Conservation (phyloP, 92 coral and sea anemone species). For the Zoanthus sociatus region DNA sequence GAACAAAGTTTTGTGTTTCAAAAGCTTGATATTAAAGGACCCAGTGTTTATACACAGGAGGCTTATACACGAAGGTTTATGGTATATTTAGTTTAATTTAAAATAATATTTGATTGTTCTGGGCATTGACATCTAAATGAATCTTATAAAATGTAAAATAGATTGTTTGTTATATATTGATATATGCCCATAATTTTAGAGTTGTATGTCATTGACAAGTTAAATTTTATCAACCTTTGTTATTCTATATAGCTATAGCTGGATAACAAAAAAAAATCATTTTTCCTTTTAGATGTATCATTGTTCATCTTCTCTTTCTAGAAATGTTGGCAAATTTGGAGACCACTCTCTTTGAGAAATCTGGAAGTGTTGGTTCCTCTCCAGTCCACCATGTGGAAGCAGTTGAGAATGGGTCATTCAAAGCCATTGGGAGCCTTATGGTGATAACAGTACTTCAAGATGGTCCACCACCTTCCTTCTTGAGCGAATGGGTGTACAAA, state of each 20-base stretch:
- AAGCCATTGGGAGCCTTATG: constrained; percentile 35
- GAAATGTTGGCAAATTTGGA: constrained; percentile 36
- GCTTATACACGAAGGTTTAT: constrained; percentile 28
- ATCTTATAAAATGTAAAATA: constrained; percentile 29
- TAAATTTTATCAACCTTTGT: constrained; percentile 21
- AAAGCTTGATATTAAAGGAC: constrained; percentile 9
- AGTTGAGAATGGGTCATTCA: constrained; percentile 34
- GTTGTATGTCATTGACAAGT: constrained; percentile 19
- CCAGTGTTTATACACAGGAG: not conserved
- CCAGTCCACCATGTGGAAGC: constrained; percentile 35
- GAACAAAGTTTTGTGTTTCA: constrained; percentile 35
- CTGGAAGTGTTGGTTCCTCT: constrained; percentile 24
- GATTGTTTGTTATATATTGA: constrained; percentile 14
- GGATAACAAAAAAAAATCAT: constrained; percentile 26
- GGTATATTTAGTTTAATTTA: constrained; percentile 35
- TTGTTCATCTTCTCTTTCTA: constrained; percentile 34
- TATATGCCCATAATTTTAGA: constrained; percentile 24
- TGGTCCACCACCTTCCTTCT: constrained; percentile 36
- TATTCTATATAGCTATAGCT: constrained; percentile 21
- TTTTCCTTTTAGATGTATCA: constrained; percentile 32
- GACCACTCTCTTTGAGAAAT: constrained; percentile 38
- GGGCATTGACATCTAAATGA: constrained; percentile 32
- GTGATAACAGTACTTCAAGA: constrained; percentile 40
- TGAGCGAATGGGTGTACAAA: constrained; percentile 23
- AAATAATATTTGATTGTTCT: constrained; percentile 27